A percentile compares a stretch with the other conserved stretches of the same genome.
phyloP scores from a whole-genome alignment of 2,113 vertebrate species.

The Prunella himalayana region DNA sequence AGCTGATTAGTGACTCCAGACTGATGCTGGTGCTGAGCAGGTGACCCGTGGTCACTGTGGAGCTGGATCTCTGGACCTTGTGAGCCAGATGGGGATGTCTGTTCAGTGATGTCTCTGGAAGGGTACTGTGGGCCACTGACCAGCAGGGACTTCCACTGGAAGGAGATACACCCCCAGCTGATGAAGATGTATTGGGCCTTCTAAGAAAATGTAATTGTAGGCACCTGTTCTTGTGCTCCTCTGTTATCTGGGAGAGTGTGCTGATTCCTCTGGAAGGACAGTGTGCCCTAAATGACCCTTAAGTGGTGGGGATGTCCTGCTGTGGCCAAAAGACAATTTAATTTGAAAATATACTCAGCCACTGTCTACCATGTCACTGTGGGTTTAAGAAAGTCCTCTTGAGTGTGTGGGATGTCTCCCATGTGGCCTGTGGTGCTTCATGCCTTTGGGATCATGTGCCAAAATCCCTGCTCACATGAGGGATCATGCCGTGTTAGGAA shows the following conservation, averaged over 20 bases:
- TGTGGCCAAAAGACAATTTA: background rate
- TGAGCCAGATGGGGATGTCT: fast-evolving
- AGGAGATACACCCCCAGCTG: background rate
- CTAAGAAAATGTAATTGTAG: background rate
- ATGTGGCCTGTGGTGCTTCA: background rate
- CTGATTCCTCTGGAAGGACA: background rate
- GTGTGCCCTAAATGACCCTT: background rate
- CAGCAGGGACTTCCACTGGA: background rate
- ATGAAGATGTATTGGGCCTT: background rate
- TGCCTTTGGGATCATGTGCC: background rate
- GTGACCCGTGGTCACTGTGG: fast-evolving
- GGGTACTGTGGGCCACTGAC: background rate
- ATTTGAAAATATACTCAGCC: background rate
- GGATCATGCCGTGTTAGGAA: background rate
- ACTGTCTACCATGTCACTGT: fast-evolving
- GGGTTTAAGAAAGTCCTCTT: background rate
- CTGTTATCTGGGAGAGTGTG: background rate
- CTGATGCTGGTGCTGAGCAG: background rate
- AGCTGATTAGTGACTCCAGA: background rate
- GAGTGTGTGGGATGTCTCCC: background rate
- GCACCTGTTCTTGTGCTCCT: fast-evolving
- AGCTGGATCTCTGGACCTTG: background rate
- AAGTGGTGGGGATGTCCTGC: background rate
- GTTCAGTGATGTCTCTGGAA: fast-evolving
- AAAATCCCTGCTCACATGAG: background rate